phyloP scores from a whole-genome alignment of 1,140 invertebrate species.

The Drusus annulatus region DNA sequence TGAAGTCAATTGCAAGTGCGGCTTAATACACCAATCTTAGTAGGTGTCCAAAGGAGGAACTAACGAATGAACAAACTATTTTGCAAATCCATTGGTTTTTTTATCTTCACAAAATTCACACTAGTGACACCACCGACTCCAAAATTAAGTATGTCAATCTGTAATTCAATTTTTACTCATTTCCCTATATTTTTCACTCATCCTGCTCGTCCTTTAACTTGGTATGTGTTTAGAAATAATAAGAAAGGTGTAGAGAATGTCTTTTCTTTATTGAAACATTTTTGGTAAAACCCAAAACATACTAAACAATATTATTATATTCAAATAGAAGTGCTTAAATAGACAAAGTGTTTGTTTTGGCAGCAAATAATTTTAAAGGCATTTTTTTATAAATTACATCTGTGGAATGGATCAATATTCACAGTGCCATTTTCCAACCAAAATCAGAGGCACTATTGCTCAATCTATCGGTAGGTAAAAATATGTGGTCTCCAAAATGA shows the following conservation, averaged over 20 bases:
- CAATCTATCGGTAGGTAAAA: constrained; percentile 14
- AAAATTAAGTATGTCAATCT: too few relatives aligned
- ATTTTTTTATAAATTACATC: constrained; percentile 28
- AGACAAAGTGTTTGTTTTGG: constrained; percentile 21
- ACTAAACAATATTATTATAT: constrained; percentile 32
- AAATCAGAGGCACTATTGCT: constrained; percentile 24
- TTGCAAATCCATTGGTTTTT: too few relatives aligned
- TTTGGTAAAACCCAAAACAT: constrained; percentile 49
- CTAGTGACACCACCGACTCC: too few relatives aligned
- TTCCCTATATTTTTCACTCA: too few relatives aligned
- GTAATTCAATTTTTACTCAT: too few relatives aligned
- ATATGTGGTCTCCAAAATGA: neutral
- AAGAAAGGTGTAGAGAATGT: constrained; percentile 10
- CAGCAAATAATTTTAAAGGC: constrained; percentile 37
- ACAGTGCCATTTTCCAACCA: constrained; percentile 21
- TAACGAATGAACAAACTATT: too few relatives aligned
- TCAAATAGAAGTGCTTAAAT: constrained; percentile 17
- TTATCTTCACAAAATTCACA: too few relatives aligned
- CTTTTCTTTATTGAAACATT: constrained; percentile 47
- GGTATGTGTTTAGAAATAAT: too few relatives aligned
- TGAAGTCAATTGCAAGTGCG: too few relatives aligned
- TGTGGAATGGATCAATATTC: constrained; percentile 21
- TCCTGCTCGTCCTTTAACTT: too few relatives aligned
- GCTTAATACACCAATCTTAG: too few relatives aligned
- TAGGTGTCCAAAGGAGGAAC: too few relatives aligned